Evolutionary conservation across 1,140 invertebrate genomes (phyloP).

Genomic region (Ladona fulva): DNA sequence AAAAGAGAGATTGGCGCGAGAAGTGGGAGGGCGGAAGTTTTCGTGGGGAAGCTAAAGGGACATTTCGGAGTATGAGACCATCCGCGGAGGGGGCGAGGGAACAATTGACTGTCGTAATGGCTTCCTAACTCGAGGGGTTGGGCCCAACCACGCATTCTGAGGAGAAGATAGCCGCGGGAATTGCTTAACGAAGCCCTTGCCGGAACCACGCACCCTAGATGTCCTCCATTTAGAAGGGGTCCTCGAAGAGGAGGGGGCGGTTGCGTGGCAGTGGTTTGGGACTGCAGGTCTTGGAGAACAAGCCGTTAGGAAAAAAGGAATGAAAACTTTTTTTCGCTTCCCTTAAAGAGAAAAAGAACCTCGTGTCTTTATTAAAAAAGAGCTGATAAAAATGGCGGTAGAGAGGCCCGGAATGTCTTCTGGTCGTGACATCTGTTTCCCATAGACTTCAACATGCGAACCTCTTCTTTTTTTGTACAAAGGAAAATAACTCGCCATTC

Average conservation of each 20-base stretch:
- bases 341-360: not conserved
- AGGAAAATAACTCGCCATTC: too few relatives aligned
- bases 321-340: not conserved
- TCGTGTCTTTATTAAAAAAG: not conserved
- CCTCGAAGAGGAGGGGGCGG: not conserved
- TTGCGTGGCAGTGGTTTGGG: not conserved
- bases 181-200: not conserved
- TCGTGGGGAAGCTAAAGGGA: not conserved
- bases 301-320: not conserved
- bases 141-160: not conserved
- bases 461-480: too few relatives aligned
- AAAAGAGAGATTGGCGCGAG: not conserved
- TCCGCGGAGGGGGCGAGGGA: not conserved
- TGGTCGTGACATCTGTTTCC: not conserved
- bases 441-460: not conserved
- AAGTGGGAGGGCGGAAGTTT: not conserved
- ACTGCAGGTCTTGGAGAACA: not conserved
- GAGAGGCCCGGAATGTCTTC: not conserved
- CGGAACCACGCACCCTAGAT: not conserved
- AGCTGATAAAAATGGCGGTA: not conserved
- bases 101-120: not conserved
- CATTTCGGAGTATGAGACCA: not conserved
- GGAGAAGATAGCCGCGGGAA: constrained; percentile 1
- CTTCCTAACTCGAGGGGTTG: constrained; percentile 2
- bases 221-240: too few relatives aligned